Evolutionary conservation across 2,888 invertebrate genomes (phyloP), one percentile per base, ranked within the genome.

Genomic region (Anaspis maculata): DNA sequence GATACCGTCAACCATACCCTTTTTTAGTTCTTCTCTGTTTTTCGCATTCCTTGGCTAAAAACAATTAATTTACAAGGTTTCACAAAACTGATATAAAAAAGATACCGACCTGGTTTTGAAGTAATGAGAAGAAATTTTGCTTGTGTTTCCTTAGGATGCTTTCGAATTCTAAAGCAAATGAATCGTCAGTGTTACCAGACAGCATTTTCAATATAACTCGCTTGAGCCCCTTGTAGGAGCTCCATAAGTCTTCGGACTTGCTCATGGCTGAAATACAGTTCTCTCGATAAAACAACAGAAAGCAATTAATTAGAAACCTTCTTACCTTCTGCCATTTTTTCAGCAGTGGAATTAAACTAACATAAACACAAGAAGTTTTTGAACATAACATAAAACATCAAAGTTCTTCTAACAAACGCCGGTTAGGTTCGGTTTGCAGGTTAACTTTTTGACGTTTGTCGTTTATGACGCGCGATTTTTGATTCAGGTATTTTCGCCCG

Each of bases 81-180:
- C n/a, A n/a, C n/a, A 11, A 11, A 22, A 13, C 13, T 13, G 11
- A 3, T 10, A 9, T 19, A 24, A 10, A 12, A 12, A 12, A 6
- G 11, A 15, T 19, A 70, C 76, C 74, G 70, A 92, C 92, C 49
- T 89, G 87, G 66, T 91, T 89, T 58, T 84, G 83, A 27, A 94
- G 69, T 3, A 94, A 69, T 6, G 83, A 78, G 12, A 86, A 71
- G 58, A 95, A 94, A 57, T 84, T 87, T 52, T 89, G 86, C 57
- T 88, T 87, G 56, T 90, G 84, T 56, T 83, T 77, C 33, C 83
- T 72, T 12, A 94, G 65, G 7, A 77, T 72, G 27, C 80, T 73
- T 62, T 91, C 90, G 51, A 91, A 76, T 39, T 79, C 76, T 12
- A 77, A 73, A 54, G 76, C 77, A 3, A 72, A 74, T 15, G 72